Conservation (phyloP, 2,113 vertebrate species). For the Noctilio leporinus region DNA sequence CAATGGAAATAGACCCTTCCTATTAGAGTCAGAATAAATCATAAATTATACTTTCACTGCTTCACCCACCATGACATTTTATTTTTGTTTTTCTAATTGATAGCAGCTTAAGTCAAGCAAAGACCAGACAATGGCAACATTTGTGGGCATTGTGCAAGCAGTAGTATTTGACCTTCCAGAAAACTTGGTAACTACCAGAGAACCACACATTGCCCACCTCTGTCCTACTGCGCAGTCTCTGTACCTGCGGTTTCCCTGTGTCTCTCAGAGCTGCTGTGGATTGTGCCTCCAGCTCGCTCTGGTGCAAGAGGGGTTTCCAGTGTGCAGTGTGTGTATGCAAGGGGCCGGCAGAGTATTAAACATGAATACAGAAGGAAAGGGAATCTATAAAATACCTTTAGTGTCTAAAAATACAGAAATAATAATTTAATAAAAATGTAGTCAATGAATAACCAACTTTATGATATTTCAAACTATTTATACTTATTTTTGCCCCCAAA, state of each 20-base stretch:
- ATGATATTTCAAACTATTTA: not conserved
- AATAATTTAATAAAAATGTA: not conserved
- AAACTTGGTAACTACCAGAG: not conserved
- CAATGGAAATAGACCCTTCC: not conserved
- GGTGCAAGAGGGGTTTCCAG: not conserved
- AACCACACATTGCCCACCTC: not conserved
- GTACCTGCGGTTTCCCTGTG: not conserved
- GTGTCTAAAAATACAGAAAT: not conserved
- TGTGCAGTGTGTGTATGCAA: not conserved
- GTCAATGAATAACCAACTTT: not conserved
- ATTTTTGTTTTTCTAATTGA: not conserved
- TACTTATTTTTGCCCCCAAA: not conserved
- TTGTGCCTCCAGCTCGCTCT: not conserved
- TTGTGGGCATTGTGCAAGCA: not conserved
- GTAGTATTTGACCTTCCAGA: not conserved
- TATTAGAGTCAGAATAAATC: not conserved
- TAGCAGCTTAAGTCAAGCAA: not conserved
- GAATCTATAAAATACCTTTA: not conserved
- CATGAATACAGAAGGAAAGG: not conserved
- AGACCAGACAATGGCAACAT: not conserved
- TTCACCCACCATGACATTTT: not conserved
- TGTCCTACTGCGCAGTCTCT: not conserved
- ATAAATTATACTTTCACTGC: not conserved
- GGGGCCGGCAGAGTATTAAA: not conserved
- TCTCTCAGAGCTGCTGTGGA: not conserved